Evolutionary conservation across 1,140 invertebrate genomes (phyloP), one percentile per base, ranked within the genome.

Genomic region (Lordiphosa collinella): DNA sequence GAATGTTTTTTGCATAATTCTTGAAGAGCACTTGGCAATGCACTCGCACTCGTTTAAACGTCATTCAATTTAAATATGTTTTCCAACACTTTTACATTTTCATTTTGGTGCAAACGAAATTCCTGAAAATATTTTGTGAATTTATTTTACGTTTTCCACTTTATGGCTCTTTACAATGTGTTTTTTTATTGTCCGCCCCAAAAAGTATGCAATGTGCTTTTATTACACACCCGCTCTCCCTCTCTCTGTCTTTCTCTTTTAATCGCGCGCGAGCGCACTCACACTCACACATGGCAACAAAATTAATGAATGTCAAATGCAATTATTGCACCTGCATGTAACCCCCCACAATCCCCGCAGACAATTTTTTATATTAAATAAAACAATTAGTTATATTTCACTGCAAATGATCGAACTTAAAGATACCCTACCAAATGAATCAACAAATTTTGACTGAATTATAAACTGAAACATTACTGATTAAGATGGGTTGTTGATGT

Each of bases 291-390:
- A 22, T 9, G 32, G 18, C 36, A 53, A 25, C 58, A 80, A 79
- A 61, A 82, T 79, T 79, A 82, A 82, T 79, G 76, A 69, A 74
- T 74, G 59, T 68, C 70, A 82, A 79, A 70, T 79, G 76, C 66
- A 82, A 82, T 80, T 82, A 82, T 67, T 66, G 54, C 75, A 80
- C 71, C 76, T 80, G 75, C 75, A 76, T 82, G 75, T 43, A n/a
- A n/a, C 9, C 31, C 31, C 41, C 25, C 29, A 31, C 38, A 18
- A 31, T 14, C 25, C 31, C 8, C 16, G 12, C 13, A 47, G n/a
- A 47, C 53, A 29, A 14, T 29, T 29, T 29, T 29, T 29, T 29
- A 29, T 1, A 29, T 29, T 6, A 8, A 8, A 29, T 29, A 2
- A 7, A 29, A 8, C 25, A 29, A 29, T 29, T 29, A 29, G 25